A percentile compares a stretch with the other conserved stretches of the same genome.
Evolutionary conservation across 2,113 vertebrate species (phyloP).

Genomic region (Heloderma charlesbogerti): DNA sequence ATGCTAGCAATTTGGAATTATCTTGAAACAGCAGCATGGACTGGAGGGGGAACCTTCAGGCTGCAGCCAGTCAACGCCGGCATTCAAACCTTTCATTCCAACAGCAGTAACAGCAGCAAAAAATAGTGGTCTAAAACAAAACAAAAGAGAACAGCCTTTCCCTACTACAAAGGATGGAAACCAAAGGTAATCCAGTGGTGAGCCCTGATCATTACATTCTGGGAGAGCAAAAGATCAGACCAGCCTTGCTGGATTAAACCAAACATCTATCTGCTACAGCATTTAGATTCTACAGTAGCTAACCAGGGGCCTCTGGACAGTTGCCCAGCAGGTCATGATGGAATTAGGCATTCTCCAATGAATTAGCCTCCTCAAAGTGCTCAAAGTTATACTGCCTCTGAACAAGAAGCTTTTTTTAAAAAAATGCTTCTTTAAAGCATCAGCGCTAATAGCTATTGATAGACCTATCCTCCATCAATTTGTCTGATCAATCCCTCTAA

Average conservation of each 20-base stretch:
- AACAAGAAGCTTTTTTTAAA: too few relatives aligned
- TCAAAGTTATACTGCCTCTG: too few relatives aligned
- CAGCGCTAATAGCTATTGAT: too few relatives aligned
- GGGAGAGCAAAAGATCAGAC: too few relatives aligned
- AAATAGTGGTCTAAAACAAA: neutral
- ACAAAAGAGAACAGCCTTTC: neutral
- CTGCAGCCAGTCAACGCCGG: neutral
- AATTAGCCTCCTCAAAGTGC: too few relatives aligned
- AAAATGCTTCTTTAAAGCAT: too few relatives aligned
- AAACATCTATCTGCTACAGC: too few relatives aligned
- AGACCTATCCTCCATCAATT: too few relatives aligned
- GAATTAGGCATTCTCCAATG: neutral
- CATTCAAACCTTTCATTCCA: neutral
- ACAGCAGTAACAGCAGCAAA: too few relatives aligned
- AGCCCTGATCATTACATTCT: too few relatives aligned
- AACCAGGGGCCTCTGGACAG: neutral
- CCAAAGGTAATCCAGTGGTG: neutral
- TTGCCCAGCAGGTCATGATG: neutral
- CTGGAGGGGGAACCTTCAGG: neutral
- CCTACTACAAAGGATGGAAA: neutral
- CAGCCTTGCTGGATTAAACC: too few relatives aligned
- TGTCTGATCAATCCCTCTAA: too few relatives aligned
- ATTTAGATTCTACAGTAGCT: neutral
- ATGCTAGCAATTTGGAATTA: neutral
- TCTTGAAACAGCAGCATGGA: neutral